Conservation (phyloP, 2,888 invertebrate species). For the Scaptomyza parva region DNA sequence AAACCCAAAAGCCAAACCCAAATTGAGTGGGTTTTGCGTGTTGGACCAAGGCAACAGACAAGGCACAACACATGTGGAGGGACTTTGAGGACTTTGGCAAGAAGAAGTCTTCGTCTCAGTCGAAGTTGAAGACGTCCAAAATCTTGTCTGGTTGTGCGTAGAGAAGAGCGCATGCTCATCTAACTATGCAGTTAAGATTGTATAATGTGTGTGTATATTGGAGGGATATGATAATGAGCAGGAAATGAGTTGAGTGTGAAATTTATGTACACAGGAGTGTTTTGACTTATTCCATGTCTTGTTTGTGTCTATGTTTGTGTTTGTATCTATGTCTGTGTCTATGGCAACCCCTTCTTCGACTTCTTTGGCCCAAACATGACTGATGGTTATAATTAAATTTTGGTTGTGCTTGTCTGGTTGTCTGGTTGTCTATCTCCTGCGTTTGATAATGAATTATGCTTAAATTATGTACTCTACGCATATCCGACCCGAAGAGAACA, state of each 20-base stretch:
- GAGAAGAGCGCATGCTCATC: slow-evolving; percentile 57
- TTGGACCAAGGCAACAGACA: slow-evolving; percentile 46
- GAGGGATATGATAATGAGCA: slow-evolving; percentile 75
- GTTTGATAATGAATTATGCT: slow-evolving; percentile 46
- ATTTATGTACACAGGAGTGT: slow-evolving; percentile 78
- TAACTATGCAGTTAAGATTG: slow-evolving; percentile 45
- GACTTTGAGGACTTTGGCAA: slow-evolving; percentile 5
- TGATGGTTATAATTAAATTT: slow-evolving; percentile 73
- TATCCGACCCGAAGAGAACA: slow-evolving; percentile 35
- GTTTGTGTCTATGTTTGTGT: neutral
- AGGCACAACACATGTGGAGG: slow-evolving; percentile 11
- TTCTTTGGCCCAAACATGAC: slow-evolving; percentile 52
- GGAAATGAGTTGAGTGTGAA: slow-evolving; percentile 80
- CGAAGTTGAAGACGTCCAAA: neutral
- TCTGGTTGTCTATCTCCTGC: slow-evolving; percentile 6
- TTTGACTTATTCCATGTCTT: slow-evolving; percentile 25
- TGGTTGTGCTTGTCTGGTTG: slow-evolving; percentile 23
- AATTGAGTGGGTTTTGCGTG: slow-evolving; percentile 74
- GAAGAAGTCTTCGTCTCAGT: no score
- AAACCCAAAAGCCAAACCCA: slow-evolving; percentile 60
- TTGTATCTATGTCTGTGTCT: no score
- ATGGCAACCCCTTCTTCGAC: slow-evolving; percentile 29
- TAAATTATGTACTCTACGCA: slow-evolving; percentile 54
- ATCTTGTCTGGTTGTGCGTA: slow-evolving; percentile 37
- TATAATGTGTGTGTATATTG: slow-evolving; percentile 42